phyloP scores from a whole-genome alignment of 2,888 invertebrate species.

The Trimorus sp. region DNA sequence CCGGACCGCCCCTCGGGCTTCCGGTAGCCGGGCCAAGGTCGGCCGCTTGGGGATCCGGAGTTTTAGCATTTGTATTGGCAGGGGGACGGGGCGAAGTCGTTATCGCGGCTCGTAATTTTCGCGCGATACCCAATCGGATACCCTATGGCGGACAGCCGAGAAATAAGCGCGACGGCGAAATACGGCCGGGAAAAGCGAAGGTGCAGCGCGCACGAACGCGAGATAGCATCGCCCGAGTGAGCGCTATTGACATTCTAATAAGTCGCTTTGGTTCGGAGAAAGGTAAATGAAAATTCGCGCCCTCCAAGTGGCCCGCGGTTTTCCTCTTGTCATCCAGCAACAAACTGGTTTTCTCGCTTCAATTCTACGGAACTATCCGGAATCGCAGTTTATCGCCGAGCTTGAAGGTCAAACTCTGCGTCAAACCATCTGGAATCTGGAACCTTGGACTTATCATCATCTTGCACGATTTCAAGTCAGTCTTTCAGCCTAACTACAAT shows the following conservation, averaged over 20 bases:
- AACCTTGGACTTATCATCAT: too few species aligned
- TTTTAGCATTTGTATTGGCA: constrained; percentile 64
- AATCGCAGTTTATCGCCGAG: too few species aligned
- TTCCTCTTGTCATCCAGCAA: too few species aligned
- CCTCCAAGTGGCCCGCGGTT: too few species aligned
- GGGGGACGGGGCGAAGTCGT: too few species aligned
- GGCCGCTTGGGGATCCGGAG: constrained; percentile 48
- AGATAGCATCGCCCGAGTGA: constrained; percentile 48
- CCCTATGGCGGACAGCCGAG: neutral
- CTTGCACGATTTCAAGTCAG: too few species aligned
- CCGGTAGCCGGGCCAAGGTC: constrained; percentile 63
- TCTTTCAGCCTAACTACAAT: too few species aligned
- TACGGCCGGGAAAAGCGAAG: constrained; percentile 51
- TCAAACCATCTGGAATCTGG: too few species aligned
- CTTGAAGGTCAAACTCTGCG: too few species aligned
- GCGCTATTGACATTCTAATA: constrained; percentile 53
- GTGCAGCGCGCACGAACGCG: constrained; percentile 53
- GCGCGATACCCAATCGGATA: neutral
- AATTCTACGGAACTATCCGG: too few species aligned
- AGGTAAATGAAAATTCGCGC: constrained; percentile 27
- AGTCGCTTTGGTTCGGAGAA: constrained; percentile 35
- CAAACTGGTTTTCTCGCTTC: too few species aligned
- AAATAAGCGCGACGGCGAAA: constrained; percentile 37
- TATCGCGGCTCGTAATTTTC: constrained; percentile 23
- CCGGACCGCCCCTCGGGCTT: constrained; percentile 17